Percentiles rank a stretch among this genome's conserved stretches.
Conservation (phyloP, 2,797 vertebrate species). For the Mormyrus proboscirostris region DNA sequence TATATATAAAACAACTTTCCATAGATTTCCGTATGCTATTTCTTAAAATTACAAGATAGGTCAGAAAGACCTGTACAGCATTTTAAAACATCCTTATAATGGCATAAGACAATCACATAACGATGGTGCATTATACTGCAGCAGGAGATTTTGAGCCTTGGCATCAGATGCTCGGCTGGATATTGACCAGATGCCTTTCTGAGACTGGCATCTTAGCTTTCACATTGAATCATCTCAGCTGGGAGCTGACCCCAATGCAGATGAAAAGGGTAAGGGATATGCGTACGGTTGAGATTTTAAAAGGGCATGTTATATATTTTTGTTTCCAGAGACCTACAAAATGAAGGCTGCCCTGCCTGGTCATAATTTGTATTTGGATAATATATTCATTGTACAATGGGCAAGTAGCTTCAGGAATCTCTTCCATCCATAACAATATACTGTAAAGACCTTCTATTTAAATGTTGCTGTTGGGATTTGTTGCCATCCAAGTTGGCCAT, state of each 20-base stretch:
- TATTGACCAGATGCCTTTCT: background rate
- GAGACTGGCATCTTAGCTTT: background rate
- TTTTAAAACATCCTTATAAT: background rate
- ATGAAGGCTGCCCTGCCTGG: background rate
- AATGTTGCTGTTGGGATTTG: background rate
- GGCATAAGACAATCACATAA: background rate
- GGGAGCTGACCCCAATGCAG: background rate
- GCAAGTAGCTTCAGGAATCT: background rate
- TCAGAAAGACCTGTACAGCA: background rate
- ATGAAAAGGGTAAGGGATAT: background rate
- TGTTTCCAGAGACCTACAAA: background rate
- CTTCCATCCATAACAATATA: background rate
- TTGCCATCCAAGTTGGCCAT: background rate
- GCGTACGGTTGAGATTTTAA: background rate
- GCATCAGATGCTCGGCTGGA: background rate
- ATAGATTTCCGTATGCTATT: background rate
- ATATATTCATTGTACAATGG: background rate
- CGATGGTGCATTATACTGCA: background rate
- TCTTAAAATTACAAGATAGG: background rate
- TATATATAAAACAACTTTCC: background rate
- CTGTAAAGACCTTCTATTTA: background rate
- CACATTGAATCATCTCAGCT: background rate
- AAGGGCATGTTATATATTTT: background rate
- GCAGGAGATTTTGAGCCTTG: background rate
- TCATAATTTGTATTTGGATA: background rate